Evolutionary conservation across 2,888 invertebrate species (phyloP).

Genomic region (Tetrapedia diversipes): DNA sequence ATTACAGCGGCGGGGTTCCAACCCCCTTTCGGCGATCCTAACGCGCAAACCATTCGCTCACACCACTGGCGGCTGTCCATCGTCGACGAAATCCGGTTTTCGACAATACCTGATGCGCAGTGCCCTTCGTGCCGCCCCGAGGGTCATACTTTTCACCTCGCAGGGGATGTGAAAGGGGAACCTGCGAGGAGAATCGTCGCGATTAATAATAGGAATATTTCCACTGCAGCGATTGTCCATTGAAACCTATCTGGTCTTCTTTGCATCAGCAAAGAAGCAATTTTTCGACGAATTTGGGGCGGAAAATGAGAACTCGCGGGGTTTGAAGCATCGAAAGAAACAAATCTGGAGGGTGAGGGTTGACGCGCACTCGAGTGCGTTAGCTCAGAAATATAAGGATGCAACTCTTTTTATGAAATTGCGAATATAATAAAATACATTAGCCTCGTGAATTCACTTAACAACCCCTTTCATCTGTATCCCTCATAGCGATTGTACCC

Average conservation of each 20-base stretch:
- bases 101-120: slow-evolving; percentile 59
- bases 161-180: slow-evolving; percentile 25
- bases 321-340: neutral
- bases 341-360: neutral
- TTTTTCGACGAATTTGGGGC: neutral
- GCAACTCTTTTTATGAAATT: too few relatives aligned
- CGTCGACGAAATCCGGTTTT: slow-evolving; percentile 71
- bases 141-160: slow-evolving; percentile 48
- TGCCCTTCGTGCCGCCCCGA: slow-evolving; percentile 20
- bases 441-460: too few relatives aligned
- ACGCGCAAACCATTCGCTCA: slow-evolving; percentile 61
- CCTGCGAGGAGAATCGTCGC: slow-evolving; percentile 9
- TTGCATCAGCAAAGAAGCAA: neutral
- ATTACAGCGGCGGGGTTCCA: slow-evolving; percentile 34
- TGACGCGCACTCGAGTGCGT: too few relatives aligned
- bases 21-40: slow-evolving; percentile 54
- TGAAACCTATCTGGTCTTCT: neutral
- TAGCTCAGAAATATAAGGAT: too few relatives aligned
- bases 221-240: slow-evolving; percentile 12
- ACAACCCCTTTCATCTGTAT: too few relatives aligned
- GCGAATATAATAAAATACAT: too few relatives aligned
- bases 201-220: neutral
- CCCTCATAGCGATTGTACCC: too few relatives aligned
- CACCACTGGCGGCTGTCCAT: slow-evolving; percentile 59
- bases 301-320: too few relatives aligned